phyloP scores from a whole-genome alignment of 2,888 invertebrate genomes.

The Acleris cristana region DNA sequence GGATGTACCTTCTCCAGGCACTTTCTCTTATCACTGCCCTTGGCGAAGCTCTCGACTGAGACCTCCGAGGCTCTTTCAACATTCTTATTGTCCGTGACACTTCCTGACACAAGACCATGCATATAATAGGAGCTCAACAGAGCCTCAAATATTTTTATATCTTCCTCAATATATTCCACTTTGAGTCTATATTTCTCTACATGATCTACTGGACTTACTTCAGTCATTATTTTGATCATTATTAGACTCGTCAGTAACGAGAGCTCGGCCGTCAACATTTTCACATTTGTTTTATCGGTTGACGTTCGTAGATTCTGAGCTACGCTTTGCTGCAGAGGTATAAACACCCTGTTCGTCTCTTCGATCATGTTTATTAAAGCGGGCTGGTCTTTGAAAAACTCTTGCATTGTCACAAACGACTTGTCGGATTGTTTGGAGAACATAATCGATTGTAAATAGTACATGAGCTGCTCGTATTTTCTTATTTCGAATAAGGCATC shows the following conservation, averaged over 20 bases:
- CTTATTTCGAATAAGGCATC: conserved; percentile 64
- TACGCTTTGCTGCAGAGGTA: conserved; percentile 45
- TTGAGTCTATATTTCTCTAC: conserved; percentile 90
- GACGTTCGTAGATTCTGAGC: conserved; percentile 28
- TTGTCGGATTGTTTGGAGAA: conserved; percentile 36
- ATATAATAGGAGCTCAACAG: conserved; percentile 84
- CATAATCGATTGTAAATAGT: conserved; percentile 52
- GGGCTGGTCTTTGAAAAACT: conserved; percentile 51
- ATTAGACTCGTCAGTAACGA: conserved; percentile 79
- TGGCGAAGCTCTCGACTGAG: conserved; percentile 48
- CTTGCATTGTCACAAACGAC: conserved; percentile 28
- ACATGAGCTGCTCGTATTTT: conserved; percentile 63
- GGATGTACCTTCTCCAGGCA: conserved; percentile 73
- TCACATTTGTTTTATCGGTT: conserved; percentile 47
- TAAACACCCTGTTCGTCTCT: conserved; percentile 52
- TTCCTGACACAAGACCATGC: conserved; percentile 70
- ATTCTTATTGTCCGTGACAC: conserved; percentile 59
- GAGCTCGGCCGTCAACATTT: conserved; percentile 59
- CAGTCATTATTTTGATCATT: conserved; percentile 83
- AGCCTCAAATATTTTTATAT: conserved; percentile 84
- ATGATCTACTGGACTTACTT: conserved; percentile 91
- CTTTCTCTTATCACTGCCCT: conserved; percentile 46
- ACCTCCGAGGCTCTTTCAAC: conserved; percentile 60
- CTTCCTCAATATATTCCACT: conserved; percentile 87
- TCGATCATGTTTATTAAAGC: conserved; percentile 48